Conservation (phyloP, 2,888 invertebrate species). For the Sussaba pulchella region DNA sequence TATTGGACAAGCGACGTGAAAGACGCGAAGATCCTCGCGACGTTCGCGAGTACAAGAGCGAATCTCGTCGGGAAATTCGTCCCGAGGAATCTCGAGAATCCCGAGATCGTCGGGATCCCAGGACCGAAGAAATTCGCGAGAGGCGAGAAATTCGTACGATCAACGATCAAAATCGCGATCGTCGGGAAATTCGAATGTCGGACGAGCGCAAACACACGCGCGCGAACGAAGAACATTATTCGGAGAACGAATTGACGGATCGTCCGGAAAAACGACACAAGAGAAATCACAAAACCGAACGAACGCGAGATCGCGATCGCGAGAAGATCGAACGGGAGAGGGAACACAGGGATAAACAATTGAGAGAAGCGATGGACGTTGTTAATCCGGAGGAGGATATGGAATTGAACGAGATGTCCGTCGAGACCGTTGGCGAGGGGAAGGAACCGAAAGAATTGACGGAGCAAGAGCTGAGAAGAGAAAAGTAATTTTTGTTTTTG, state of each 20-base stretch:
- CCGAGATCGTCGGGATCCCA: slow-evolving; percentile 77
- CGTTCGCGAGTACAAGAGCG: slow-evolving; percentile 78
- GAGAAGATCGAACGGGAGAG: slow-evolving; percentile 79
- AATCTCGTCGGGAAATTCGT: slow-evolving; percentile 79
- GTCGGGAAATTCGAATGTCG: slow-evolving; percentile 74
- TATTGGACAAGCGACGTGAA: slow-evolving; percentile 82
- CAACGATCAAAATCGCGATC: slow-evolving; percentile 74
- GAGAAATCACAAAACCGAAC: slow-evolving; percentile 86
- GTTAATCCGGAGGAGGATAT: slow-evolving; percentile 83
- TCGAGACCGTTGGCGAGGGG: too few relatives aligned
- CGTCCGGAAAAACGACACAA: slow-evolving; percentile 80
- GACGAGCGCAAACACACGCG: slow-evolving; percentile 75
- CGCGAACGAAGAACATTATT: slow-evolving; percentile 77
- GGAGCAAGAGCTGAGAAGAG: slow-evolving; percentile 84
- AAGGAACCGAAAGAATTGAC: slow-evolving; percentile 83
- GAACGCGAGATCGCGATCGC: slow-evolving; percentile 85
- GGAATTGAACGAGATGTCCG: slow-evolving; percentile 79
- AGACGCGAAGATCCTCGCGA: slow-evolving; percentile 81
- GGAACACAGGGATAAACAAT: slow-evolving; percentile 79
- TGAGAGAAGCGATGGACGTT: slow-evolving; percentile 79
- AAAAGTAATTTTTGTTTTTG: slow-evolving; percentile 84
- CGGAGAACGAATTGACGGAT: slow-evolving; percentile 76
- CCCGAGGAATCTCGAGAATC: slow-evolving; percentile 74
- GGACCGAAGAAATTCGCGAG: slow-evolving; percentile 80
- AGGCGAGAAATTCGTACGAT: slow-evolving; percentile 77